Evolutionary conservation across 2,888 invertebrate genomes (phyloP).

Genomic region (Torymus aiolomorphi): DNA sequence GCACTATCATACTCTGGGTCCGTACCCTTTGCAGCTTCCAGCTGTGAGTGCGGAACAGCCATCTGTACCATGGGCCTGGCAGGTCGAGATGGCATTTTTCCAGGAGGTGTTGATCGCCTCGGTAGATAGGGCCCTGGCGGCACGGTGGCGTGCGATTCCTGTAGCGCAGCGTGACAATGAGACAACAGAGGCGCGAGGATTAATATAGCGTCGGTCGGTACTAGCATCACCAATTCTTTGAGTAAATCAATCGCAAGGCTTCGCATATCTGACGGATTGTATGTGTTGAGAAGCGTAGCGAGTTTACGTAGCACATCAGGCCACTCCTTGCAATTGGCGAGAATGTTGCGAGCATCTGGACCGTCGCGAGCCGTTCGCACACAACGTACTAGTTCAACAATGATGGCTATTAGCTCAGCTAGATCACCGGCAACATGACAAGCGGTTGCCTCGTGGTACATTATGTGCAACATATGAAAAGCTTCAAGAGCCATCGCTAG

Average conservation of each 20-base stretch:
- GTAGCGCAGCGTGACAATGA: constrained; percentile 88
- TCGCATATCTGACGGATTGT: constrained; percentile 90
- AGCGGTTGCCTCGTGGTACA: constrained; percentile 95
- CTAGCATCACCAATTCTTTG: constrained; percentile 86
- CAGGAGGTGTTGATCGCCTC: constrained; percentile 80
- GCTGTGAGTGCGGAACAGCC: constrained; percentile 86
- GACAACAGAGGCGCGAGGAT: constrained; percentile 90
- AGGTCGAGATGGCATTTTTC: constrained; percentile 83
- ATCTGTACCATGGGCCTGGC: constrained; percentile 90
- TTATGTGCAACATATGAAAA: constrained; percentile 92
- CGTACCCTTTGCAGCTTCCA: constrained; percentile 83
- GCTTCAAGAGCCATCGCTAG: constrained; percentile 83
- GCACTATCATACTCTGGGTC: constrained; percentile 88
- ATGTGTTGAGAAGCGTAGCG: constrained; percentile 91
- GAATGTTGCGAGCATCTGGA: constrained; percentile 82
- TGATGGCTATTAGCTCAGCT: constrained; percentile 87
- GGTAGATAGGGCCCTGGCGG: constrained; percentile 88
- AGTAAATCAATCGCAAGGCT: constrained; percentile 86
- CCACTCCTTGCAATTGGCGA: constrained; percentile 89
- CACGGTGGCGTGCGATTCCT: constrained; percentile 84
- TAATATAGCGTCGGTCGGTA: constrained; percentile 87
- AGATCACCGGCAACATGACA: constrained; percentile 91
- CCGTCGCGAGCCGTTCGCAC: constrained; percentile 81
- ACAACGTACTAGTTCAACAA: constrained; percentile 84
- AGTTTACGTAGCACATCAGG: constrained; percentile 91